Evolutionary conservation across 1,140 invertebrate species (phyloP), one percentile per base, ranked within the genome.

Genomic region (Eumeta japonica): DNA sequence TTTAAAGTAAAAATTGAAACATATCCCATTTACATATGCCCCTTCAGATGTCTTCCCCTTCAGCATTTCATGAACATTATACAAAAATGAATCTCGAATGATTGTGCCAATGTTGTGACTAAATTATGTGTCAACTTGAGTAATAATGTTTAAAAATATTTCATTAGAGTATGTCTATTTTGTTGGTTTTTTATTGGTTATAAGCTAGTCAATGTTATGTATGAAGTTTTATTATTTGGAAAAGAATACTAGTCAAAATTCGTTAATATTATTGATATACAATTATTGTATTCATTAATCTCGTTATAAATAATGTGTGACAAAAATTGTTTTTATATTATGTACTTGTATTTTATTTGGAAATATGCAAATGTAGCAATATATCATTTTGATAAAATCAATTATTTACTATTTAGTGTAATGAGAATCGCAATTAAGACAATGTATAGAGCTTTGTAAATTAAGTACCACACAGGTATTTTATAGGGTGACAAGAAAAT

Each of bases 391-490:
- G 55, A 71, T 71, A 58, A 70, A 74, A 68, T 74, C 70, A 74
- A 74, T 74, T 74, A 71, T 71, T 66, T 67, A 64, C n/a, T 24
- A 24, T 24, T 24, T 70, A 58, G 50, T 52, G 29, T 58, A 57
- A 51, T 58, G 38, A n/a, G n/a, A 59, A 59, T 62, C 55, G 58
- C 58, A 59, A 62, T 55, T 71, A 71, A 67, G 63, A 65, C 56
- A 71, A 66, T 71, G 70, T 74, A 74, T 74, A 71, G 70, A 74
- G 70, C 70, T 74, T 74, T 58, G 60, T 74, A 74, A 52, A 53
- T 53, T 68, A 71, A 70, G 66, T 71, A 61, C 58, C 56, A 67
- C 50, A 64, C 58, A 70, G 58, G 59, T 66, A 50, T 61, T n/a
- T 58, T 54, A 62, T 68, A 70, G 56, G 60, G 53, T 55, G 58